phyloP scores from a whole-genome alignment of 2,888 invertebrate genomes.

The Harpalus rufipes region DNA sequence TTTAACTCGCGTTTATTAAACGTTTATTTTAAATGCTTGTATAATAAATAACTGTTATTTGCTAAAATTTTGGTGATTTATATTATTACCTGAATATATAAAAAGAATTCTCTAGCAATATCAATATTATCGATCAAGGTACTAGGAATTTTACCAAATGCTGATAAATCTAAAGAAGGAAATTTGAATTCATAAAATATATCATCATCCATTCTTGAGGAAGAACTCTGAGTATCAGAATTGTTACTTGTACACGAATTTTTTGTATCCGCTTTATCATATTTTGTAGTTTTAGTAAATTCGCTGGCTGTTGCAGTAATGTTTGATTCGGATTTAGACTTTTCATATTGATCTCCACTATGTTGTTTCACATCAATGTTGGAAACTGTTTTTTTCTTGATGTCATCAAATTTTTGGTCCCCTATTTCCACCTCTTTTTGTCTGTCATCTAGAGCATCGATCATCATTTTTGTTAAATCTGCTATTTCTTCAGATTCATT shows the following conservation, averaged over 20 bases:
- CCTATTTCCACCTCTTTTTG: constrained; percentile 13
- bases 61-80: background rate
- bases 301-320: background rate
- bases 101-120: constrained; percentile 79
- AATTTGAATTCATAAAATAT: constrained; percentile 24
- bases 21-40: no score
- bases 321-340: constrained; percentile 1
- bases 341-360: background rate
- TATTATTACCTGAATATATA: constrained; percentile 76
- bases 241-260: constrained; percentile 1
- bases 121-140: constrained; percentile 75
- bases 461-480: constrained; percentile 42
- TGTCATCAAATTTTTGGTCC: background rate
- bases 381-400: background rate
- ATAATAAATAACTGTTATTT: background rate
- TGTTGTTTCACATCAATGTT: constrained; percentile 3
- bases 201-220: constrained; percentile 17
- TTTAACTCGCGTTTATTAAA: no score
- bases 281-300: background rate
- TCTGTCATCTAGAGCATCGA: constrained; percentile 28
- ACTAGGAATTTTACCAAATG: background rate
- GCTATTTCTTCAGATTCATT: constrained; percentile 23
- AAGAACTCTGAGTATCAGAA: background rate
- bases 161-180: background rate
- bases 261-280: constrained; percentile 1